These are phyloP conservation scores for Tupaia chinensis DNA, from an alignment of 2,113 vertebrate species.

Conservation along the genomic window DNA sequence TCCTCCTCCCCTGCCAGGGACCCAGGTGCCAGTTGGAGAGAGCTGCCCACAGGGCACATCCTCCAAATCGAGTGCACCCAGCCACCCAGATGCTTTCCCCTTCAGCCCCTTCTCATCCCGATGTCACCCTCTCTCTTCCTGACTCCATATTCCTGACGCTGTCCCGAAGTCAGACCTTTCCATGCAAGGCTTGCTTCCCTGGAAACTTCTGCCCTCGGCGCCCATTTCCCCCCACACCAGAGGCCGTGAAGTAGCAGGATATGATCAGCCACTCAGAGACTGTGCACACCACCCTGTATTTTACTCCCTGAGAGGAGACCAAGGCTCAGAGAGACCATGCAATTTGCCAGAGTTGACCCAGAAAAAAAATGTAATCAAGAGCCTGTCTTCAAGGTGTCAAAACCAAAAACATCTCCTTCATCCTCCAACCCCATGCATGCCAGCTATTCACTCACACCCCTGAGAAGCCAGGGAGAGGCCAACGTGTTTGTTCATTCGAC, in stretches of 20 bases:
- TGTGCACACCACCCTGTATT: too few relatives aligned
- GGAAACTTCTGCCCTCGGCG: background rate
- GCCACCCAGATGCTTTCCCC: background rate
- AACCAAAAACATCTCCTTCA: background rate
- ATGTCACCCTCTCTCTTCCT: background rate
- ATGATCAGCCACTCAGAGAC: background rate
- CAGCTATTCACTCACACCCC: background rate
- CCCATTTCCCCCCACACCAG: background rate
- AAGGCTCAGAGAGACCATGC: background rate
- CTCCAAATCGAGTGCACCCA: background rate
- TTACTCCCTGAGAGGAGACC: background rate
- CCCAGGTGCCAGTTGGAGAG: background rate
- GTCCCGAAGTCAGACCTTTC: conserved; percentile 30
- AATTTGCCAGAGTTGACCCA: background rate
- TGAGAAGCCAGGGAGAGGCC: background rate
- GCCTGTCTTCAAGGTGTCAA: background rate
- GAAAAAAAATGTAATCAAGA: background rate
- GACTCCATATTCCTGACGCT: background rate
- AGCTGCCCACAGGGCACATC: background rate
- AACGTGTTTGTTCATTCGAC: background rate
- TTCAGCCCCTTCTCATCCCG: background rate
- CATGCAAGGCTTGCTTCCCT: background rate
- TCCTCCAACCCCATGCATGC: background rate
- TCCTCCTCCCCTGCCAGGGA: background rate
- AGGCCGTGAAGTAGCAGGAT: background rate